Evolutionary conservation across 2,797 vertebrate species (phyloP).

Genomic region (Holocentrus rufus): DNA sequence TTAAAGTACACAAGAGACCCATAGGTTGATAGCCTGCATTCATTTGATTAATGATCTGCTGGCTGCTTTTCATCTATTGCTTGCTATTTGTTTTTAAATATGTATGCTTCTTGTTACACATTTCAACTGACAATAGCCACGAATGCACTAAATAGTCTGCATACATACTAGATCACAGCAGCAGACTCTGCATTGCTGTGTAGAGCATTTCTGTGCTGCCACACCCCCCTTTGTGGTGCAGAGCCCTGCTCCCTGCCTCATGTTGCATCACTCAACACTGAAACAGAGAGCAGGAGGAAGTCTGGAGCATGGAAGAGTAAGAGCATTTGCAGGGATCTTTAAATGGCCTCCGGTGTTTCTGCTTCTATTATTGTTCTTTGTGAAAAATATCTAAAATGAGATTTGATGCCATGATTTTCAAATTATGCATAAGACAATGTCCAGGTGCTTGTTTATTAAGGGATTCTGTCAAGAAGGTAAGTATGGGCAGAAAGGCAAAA

Average conservation of each 20-base stretch:
- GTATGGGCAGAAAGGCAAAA: conserved; percentile 36
- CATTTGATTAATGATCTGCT: too few relatives aligned
- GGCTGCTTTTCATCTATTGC: too few relatives aligned
- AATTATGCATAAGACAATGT: not conserved
- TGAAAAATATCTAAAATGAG: not conserved
- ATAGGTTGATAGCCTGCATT: too few relatives aligned
- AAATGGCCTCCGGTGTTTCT: too few relatives aligned
- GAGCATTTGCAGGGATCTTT: not conserved
- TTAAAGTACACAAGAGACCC: too few relatives aligned
- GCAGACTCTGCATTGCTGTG: not conserved
- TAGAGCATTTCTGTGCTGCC: conserved; percentile 5
- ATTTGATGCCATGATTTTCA: not conserved
- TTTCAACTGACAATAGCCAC: too few relatives aligned
- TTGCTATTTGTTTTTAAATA: too few relatives aligned
- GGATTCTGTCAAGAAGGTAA: conserved; percentile 37
- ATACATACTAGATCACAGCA: not conserved
- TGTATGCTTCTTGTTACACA: too few relatives aligned
- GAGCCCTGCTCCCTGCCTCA: conserved; percentile 2
- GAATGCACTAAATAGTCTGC: not conserved
- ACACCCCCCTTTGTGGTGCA: conserved; percentile 20
- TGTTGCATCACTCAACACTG: not conserved
- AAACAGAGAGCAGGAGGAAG: conserved; percentile 11
- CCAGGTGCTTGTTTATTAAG: not conserved
- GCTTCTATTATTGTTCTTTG: not conserved
- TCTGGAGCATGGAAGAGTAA: conserved; percentile 2